Evolutionary conservation across 1,140 invertebrate genomes (phyloP), one percentile per base, ranked within the genome.

Genomic region (Brachionus plicatilis): DNA sequence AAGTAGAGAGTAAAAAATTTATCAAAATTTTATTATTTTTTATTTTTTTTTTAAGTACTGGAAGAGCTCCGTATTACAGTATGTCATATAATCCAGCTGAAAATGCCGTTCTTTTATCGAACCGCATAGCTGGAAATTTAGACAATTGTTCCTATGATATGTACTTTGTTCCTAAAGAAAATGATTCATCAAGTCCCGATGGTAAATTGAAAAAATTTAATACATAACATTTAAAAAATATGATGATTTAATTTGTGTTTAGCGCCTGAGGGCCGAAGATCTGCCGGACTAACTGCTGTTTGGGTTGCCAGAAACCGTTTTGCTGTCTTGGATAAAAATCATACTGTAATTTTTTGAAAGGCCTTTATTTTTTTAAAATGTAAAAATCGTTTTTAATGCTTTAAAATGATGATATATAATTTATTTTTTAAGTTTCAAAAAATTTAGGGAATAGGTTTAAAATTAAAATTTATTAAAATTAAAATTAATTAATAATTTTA

Each of bases 251-350:
- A 43, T 37, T 60, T 72, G 37, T 33, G 85, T 87, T 76, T 85
- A 90, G 89, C 89, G 53, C 88, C 89, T 20, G 89, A 90, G 80
- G 88, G 89, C 11, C 14, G 70, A 24, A 91, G 96, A 20, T 94
- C 94, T 1, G 92, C 94, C 24, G 97, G 97, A 70, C 90, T 98
- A 24, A 96, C 95, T 7, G 96, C 96, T 14, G 93, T 99, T 50
- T 99, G 98, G 97, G 96, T 99, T 14, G 97, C 97, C 0, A 92
- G 97, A 86, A 99, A 99, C 90, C 91, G 97, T 80, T 99, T 99
- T 91, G 98, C 96, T n/a, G 96, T 98, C 12, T 90, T 99, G 3
- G 96, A 98, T 88, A 92, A 65, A 68, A 53, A 72, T 33, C 53
- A 85, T 24, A 45, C 65, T 27, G 72, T 76, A 27, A 27, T 27